Evolutionary conservation across 2,797 vertebrate species (phyloP), one percentile per base, ranked within the genome.

Genomic region (Platalea minor): DNA sequence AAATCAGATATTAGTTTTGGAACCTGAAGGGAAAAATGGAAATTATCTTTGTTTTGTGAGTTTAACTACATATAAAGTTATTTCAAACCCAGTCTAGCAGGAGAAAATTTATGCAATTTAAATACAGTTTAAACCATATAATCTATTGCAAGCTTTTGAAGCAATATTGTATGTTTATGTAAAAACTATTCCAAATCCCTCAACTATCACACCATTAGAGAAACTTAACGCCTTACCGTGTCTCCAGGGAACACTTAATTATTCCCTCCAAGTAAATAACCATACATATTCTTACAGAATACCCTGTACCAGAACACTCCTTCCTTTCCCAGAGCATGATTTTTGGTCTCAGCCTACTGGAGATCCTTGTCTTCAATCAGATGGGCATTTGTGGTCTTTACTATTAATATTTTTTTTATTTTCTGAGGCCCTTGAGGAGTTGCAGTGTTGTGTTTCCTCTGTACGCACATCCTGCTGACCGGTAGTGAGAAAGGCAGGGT

Each of bases 171-270:
- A 69, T 29, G 5, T 56, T 88, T 87, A 70, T 56, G 48, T 60
- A 81, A 85, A 83, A 83, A 68, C 68, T 80, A 88, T 91, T 88
- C 57, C 41, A 93, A 95, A 84, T 81, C 35, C 20, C n/a, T 86
- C 69, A 84, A 68, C 48, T 69, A 64, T 43, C 31, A 74, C 28
- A 68, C 12, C 84, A 21, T 50, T 50, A 78, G 37, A 86, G 57
- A 81, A 92, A 92, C 3, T 15, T 37, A 75, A 51, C 24, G 39
- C 13, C 19, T 57, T 92, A 63, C 28, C 64, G 8, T 25, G 8
- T 53, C 43, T 78, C 35, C 46, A 85, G 68, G 61, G 57, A 89
- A 78, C 37, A 46, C 19, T 64, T 83, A 51, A 54, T 80, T 74
- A 89, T 70, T 92, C 4, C n/a, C 17, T 63, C 26, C 33, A 65